Percentiles rank a stretch among this genome's conserved stretches.
phyloP scores from a whole-genome alignment of 1,140 invertebrate species.

The Scaptomyza pallida region DNA sequence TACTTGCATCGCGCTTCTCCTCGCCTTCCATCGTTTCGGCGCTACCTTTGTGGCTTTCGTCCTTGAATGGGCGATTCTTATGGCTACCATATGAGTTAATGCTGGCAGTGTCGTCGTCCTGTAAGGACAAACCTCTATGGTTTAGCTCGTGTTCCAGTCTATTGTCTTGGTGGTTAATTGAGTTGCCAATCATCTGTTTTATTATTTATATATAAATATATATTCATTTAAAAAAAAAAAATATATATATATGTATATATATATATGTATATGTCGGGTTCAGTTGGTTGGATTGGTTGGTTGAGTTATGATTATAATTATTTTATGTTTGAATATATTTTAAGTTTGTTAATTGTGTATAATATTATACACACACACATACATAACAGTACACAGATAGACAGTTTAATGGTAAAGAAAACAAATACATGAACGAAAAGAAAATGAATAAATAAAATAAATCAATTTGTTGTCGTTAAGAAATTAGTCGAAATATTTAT shows the following conservation, averaged over 20 bases:
- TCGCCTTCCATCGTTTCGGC: constrained; percentile 92
- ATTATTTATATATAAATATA: constrained; percentile 59
- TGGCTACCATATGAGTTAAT: constrained; percentile 97
- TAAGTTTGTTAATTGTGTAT: constrained; percentile 67
- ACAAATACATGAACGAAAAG: constrained; percentile 72
- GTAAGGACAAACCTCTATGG: constrained; percentile 87
- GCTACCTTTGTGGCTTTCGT: constrained; percentile 94
- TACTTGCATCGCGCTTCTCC: constrained; percentile 95
- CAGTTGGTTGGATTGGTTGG: constrained; percentile 68
- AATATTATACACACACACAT: constrained; percentile 65
- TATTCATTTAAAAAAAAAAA: neutral
- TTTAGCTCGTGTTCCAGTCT: constrained; percentile 90
- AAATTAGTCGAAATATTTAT: constrained; percentile 61
- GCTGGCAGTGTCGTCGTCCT: constrained; percentile 90
- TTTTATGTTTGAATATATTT: constrained; percentile 45
- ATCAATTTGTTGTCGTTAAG: constrained; percentile 70
- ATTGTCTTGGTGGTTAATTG: constrained; percentile 90
- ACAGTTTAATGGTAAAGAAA: constrained; percentile 76
- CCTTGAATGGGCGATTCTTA: constrained; percentile 94
- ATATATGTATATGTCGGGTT: constrained; percentile 55
- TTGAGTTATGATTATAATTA: constrained; percentile 48
- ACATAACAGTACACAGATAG: constrained; percentile 75
- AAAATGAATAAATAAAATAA: constrained; percentile 74
- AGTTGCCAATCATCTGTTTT: constrained; percentile 86
- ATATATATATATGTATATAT: constrained; percentile 45